These are phyloP conservation scores for Amblyraja radiata DNA, from an alignment of 2,797 vertebrate species.

Conservation along the genomic window DNA sequence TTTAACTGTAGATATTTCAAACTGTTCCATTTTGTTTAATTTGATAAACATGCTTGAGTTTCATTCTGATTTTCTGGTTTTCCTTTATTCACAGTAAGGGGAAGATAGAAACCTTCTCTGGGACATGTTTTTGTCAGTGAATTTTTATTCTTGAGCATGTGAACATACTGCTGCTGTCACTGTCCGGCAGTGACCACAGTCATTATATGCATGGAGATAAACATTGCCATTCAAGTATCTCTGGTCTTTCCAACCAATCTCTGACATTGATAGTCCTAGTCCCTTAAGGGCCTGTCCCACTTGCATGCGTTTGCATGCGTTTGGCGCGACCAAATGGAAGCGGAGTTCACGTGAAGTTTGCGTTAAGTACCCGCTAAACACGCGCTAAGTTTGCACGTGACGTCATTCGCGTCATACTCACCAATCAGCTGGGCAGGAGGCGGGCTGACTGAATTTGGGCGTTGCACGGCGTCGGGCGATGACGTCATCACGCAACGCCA, in stretches of 20 bases:
- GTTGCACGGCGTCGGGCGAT: too few relatives aligned
- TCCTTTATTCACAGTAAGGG: not conserved
- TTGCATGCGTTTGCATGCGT: too few relatives aligned
- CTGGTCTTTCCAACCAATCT: not conserved
- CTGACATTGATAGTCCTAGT: not conserved
- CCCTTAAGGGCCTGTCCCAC: not conserved
- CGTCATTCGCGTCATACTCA: too few relatives aligned
- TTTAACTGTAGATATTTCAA: constrained; percentile 12
- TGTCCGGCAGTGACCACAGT: not conserved
- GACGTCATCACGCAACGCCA: too few relatives aligned
- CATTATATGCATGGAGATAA: constrained; percentile 4
- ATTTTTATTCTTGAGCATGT: not conserved
- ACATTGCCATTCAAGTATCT: constrained; percentile 27
- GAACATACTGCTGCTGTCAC: not conserved
- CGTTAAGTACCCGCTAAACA: too few relatives aligned
- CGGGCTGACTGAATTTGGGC: too few relatives aligned
- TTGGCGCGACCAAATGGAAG: too few relatives aligned
- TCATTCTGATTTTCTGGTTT: not conserved
- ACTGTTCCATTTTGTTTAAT: not conserved
- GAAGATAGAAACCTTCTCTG: not conserved
- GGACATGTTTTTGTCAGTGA: not conserved
- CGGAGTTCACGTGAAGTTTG: too few relatives aligned
- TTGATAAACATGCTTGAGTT: not conserved
- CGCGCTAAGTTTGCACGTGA: too few relatives aligned
- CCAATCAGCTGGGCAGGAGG: too few relatives aligned